Conservation (phyloP, 2,888 invertebrate species). For the Lasioglossum zephyrum region DNA sequence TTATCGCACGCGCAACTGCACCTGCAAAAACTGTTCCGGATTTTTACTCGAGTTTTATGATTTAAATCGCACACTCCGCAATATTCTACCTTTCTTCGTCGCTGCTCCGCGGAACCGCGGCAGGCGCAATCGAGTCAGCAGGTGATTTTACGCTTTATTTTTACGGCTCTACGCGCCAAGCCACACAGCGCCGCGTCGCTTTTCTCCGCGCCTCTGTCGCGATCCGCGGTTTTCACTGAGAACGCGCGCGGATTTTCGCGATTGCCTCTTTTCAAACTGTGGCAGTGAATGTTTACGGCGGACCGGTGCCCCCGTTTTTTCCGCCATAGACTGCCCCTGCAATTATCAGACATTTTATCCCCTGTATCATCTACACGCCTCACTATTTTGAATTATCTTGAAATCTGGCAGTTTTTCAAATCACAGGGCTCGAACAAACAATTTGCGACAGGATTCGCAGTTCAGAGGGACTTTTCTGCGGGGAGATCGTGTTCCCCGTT, state of each 20-base stretch:
- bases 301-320: not conserved
- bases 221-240: not conserved
- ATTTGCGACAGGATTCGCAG: not conserved
- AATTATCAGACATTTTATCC: not conserved
- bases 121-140: constrained; percentile 80
- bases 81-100: constrained; percentile 70
- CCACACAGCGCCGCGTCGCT: not conserved
- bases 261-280: not conserved
- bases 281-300: not conserved
- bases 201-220: not conserved
- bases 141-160: constrained; percentile 82
- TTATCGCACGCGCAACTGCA: constrained; percentile 28
- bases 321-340: not conserved
- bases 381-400: not conserved
- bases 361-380: not conserved
- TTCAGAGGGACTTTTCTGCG: not conserved
- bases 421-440: not conserved
- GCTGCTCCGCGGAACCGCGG: not conserved
- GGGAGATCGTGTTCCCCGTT: not conserved
- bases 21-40: constrained; percentile 64
- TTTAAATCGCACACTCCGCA: constrained; percentile 82
- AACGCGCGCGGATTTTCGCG: not conserved
- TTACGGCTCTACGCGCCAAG: constrained; percentile 75
- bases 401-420: too few species aligned
- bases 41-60: constrained; percentile 83